Evolutionary conservation across 2,888 invertebrate species (phyloP).

Genomic region (Sarcophaga carnaria): DNA sequence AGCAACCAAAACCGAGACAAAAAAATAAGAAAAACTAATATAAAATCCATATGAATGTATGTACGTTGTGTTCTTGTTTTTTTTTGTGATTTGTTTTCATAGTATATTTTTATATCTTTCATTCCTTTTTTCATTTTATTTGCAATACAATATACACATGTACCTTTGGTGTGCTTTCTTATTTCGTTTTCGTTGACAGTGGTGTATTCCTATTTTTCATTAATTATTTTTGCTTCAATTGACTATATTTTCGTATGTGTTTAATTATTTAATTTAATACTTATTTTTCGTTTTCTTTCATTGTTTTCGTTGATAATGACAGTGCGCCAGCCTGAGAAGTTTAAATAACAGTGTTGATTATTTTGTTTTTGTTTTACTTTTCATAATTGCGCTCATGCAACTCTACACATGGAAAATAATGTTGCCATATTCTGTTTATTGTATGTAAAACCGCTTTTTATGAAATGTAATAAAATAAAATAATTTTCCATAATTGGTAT

Average conservation of each 20-base stretch:
- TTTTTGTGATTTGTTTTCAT: constrained; percentile 43
- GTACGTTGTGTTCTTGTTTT: background rate
- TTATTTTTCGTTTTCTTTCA: background rate
- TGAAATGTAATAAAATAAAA: too few relatives aligned
- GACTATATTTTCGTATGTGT: background rate
- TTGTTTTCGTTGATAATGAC: background rate
- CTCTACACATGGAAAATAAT: constrained; percentile 17
- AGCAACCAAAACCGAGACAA: background rate
- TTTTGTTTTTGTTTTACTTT: background rate
- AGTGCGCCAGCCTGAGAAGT: constrained; percentile 21
- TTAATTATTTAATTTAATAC: background rate
- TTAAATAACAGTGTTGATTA: constrained; percentile 46
- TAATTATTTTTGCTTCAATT: constrained; percentile 10
- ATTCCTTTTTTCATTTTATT: constrained; percentile 29
- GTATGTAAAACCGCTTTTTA: background rate
- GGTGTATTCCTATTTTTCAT: constrained; percentile 51
- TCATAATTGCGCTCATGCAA: constrained; percentile 9
- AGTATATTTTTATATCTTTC: constrained; percentile 41
- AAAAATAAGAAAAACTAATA: too few relatives aligned
- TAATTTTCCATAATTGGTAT: too few relatives aligned
- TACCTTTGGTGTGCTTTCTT: constrained; percentile 48
- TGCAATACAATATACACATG: background rate
- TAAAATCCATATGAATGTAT: constrained; percentile 1
- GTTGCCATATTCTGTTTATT: constrained; percentile 4
- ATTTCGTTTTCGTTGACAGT: constrained; percentile 58